Evolutionary conservation across 1,140 invertebrate genomes (phyloP), one percentile per base, ranked within the genome.

Genomic region (Diabrotica virgifera): DNA sequence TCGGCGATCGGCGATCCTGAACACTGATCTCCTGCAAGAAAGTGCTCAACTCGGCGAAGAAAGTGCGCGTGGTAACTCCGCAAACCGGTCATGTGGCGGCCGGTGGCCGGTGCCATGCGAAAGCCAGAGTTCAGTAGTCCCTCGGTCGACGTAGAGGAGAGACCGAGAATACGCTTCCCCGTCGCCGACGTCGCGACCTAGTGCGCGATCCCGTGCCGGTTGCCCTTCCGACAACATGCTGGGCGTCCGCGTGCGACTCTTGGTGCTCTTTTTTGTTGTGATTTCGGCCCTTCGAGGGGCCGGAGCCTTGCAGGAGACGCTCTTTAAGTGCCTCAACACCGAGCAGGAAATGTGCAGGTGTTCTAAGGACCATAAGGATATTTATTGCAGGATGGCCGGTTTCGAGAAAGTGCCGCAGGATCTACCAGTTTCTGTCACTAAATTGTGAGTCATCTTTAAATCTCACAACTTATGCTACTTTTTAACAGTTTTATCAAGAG

Each of bases 321-420:
- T 61, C 38, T 67, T 71, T 13, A 68, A 65, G 52, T 77, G 74
- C 62, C 72, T 71, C 11, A 68, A 67, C n/a, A 71, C 76, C 36
- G 76, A 76, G 55, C 53, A 36, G 24, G 73, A 73, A 50, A 67
- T 66, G 54, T 78, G 77, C 61, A 70, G 71, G 37, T 78, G 77
- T 64, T 73, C 70, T 61, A 51, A 65, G 36, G 71, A 76, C 60
- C 69, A 72, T 37, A 71, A 70, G 61, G 75, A 78, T 54, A 65
- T 77, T 59, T 69, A 67, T 14, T 78, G 77, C 66, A 73, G 74
- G 56, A 66, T 66, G 4, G 76, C 74, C 10, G 75, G 76, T 11
- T 77, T 78, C 65, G 72, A 76, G 7, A 63, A 68, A 24, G 73
- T 78, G 36, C 77, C 77, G 11, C 65, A 71, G 12, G 68, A 70